These are phyloP conservation scores for Saguinus imperator DNA, from an alignment of 2,113 vertebrate genomes.

Conservation along the genomic window DNA sequence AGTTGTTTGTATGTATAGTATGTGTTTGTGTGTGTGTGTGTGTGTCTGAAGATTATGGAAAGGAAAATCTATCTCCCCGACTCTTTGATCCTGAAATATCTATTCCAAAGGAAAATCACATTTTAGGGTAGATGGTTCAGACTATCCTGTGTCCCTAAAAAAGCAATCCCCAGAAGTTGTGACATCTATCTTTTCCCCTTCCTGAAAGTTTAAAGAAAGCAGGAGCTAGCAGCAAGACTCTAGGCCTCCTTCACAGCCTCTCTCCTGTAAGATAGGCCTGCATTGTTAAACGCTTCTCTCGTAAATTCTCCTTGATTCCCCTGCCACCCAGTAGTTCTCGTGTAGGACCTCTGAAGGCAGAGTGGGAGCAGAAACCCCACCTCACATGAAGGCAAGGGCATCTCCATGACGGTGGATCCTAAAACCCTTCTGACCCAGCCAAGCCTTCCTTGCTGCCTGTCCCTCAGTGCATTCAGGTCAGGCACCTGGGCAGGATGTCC, in stretches of 20 bases:
- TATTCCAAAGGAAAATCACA: neutral
- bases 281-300: neutral
- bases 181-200: neutral
- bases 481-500: conserved; percentile 60
- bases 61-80: neutral
- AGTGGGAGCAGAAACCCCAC: neutral
- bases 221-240: neutral
- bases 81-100: neutral
- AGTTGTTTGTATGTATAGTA: neutral
- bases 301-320: too few species aligned
- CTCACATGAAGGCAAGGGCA: conserved; percentile 44
- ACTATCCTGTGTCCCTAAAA: neutral
- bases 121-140: neutral
- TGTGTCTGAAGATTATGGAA: neutral
- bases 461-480: conserved; percentile 91
- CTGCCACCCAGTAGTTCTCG: neutral
- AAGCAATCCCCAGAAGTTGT: neutral
- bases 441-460: conserved; percentile 77
- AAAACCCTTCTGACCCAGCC: conserved; percentile 86
- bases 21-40: accelerated
- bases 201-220: neutral
- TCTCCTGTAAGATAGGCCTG: neutral
- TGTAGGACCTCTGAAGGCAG: neutral
- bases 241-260: neutral
- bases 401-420: conserved; percentile 88